A percentile compares a stretch with the other conserved stretches of the same genome.
These are phyloP conservation scores for Cyclura pinguis DNA, from an alignment of 2,797 vertebrate species.

Conservation along the genomic window DNA sequence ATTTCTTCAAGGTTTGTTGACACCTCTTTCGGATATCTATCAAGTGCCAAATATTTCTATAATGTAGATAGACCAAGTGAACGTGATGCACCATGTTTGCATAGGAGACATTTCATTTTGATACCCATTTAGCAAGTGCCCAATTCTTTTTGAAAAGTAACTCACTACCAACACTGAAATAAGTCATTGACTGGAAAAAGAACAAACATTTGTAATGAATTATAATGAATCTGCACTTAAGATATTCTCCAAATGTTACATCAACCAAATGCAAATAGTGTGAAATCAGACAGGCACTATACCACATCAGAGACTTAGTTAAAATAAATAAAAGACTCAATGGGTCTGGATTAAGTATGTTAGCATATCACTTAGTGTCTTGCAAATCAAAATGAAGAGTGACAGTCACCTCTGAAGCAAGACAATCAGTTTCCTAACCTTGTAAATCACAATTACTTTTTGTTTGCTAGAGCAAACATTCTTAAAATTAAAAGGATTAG, in stretches of 20 bases:
- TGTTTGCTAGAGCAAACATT: conserved; percentile 48
- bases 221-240: conserved; percentile 27
- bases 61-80: background rate
- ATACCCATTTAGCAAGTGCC: conserved; percentile 2
- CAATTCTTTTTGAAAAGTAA: conserved; percentile 40
- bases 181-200: background rate
- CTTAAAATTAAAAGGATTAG: conserved; percentile 57
- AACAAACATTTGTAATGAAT: conserved; percentile 48
- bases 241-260: background rate
- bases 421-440: conserved; percentile 51
- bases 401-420: conserved; percentile 42
- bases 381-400: conserved; percentile 61
- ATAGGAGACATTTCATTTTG: background rate
- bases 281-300: conserved; percentile 50
- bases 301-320: conserved; percentile 22
- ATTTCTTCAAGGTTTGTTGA: background rate
- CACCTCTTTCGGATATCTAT: background rate
- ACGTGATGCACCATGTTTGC: background rate
- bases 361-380: conserved; percentile 41
- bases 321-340: conserved; percentile 52
- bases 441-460: conserved; percentile 62
- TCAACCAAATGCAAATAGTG: conserved; percentile 60
- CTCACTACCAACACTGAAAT: conserved; percentile 13
- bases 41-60: background rate
- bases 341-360: conserved; percentile 51